Percentiles rank a stretch among this genome's conserved stretches.
Conservation (phyloP, 2,888 invertebrate genomes). For the Linnaemya vulpina region DNA sequence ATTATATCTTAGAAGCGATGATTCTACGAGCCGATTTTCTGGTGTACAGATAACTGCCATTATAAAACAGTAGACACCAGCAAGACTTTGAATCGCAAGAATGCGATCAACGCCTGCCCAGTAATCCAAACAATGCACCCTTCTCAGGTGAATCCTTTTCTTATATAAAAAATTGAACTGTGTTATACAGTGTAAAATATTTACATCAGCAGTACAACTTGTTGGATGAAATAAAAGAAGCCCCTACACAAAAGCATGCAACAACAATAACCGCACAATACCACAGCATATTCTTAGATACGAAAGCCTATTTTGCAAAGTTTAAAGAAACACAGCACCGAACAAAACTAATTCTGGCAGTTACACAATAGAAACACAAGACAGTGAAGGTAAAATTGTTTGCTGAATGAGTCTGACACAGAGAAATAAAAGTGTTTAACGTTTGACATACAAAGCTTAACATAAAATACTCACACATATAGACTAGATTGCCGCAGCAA, state of each 20-base stretch:
- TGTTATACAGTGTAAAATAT: not conserved
- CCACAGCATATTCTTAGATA: conserved; percentile 38
- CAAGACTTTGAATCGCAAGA: too few relatives aligned
- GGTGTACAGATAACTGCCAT: too few relatives aligned
- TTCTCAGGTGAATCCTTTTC: too few relatives aligned
- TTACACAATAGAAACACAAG: not conserved
- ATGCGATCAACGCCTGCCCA: too few relatives aligned
- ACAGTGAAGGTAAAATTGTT: not conserved
- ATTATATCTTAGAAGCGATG: too few relatives aligned
- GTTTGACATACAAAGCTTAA: not conserved
- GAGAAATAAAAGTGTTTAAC: not conserved
- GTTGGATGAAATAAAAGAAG: conserved; percentile 24
- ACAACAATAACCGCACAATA: not conserved
- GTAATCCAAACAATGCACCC: too few relatives aligned
- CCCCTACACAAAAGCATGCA: not conserved
- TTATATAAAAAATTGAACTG: too few relatives aligned
- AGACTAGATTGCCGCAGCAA: not conserved
- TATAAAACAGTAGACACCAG: too few relatives aligned
- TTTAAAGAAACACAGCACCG: not conserved
- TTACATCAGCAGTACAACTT: conserved; percentile 32
- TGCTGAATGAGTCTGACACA: not conserved
- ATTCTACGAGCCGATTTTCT: too few relatives aligned
- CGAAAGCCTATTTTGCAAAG: not conserved
- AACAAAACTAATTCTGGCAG: not conserved
- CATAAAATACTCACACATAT: not conserved